Percentiles rank a stretch among this genome's conserved stretches.
phyloP scores from a whole-genome alignment of 2,113 vertebrate genomes.

The Triplophysa siluroides region DNA sequence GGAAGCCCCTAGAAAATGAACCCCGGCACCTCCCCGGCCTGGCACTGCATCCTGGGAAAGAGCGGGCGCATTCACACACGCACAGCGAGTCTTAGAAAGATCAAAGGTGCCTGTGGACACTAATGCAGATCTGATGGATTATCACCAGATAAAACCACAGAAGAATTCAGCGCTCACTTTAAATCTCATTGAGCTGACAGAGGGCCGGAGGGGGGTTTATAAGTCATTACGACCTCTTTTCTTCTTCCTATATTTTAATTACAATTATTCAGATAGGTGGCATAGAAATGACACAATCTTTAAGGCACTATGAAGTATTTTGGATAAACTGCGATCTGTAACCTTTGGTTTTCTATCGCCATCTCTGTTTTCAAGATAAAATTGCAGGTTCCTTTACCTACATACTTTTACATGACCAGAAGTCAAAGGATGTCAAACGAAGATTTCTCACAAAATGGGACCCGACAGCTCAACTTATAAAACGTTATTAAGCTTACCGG shows the following conservation, averaged over 20 bases:
- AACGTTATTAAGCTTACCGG: no score
- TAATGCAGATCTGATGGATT: slow-evolving; percentile 78
- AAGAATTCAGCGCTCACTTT: slow-evolving; percentile 59
- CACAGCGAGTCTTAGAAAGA: slow-evolving; percentile 73
- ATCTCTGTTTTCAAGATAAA: no score
- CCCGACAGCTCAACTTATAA: no score
- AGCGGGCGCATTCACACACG: slow-evolving; percentile 64
- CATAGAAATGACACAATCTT: no score
- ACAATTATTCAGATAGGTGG: not conserved
- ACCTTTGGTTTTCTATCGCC: no score
- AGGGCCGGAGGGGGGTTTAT: slow-evolving; percentile 50
- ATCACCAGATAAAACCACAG: slow-evolving; percentile 71
- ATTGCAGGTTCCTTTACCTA: no score
- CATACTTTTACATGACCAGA: no score
- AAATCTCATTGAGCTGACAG: slow-evolving; percentile 57
- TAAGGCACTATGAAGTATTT: no score
- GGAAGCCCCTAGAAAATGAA: slow-evolving; percentile 69
- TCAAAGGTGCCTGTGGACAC: slow-evolving; percentile 76
- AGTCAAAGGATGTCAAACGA: no score
- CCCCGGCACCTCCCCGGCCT: slow-evolving; percentile 60
- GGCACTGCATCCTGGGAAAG: slow-evolving; percentile 70
- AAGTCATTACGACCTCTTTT: not conserved
- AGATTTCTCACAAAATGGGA: no score
- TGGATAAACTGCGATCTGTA: no score
- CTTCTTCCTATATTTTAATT: not conserved